These are phyloP conservation scores for Drosophila ambigua DNA, from an alignment of 1,140 invertebrate genomes.

Conservation along the genomic window DNA sequence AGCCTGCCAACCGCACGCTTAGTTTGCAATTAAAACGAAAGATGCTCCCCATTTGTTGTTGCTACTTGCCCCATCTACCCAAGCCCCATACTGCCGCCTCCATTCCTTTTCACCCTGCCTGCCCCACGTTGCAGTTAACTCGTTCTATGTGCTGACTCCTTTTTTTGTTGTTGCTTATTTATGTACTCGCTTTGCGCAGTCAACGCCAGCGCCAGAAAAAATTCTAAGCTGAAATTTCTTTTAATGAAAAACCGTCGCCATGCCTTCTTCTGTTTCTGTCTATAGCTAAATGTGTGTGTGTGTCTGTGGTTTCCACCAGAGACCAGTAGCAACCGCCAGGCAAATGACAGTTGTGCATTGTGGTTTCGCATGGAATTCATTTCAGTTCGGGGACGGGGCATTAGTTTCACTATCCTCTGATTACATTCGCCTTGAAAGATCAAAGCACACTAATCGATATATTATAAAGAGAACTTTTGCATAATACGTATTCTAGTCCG, in stretches of 20 bases:
- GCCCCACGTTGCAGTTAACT: conserved; percentile 26
- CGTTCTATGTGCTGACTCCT: conserved; percentile 23
- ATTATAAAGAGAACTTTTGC: no score
- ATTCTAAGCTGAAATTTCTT: conserved; percentile 64
- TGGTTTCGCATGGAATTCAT: conserved; percentile 46
- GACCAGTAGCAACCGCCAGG: conserved; percentile 23
- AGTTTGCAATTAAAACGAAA: conserved; percentile 81
- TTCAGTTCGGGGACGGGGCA: conserved; percentile 6
- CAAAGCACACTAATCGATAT: background rate
- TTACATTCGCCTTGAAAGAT: background rate
- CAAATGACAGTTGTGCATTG: conserved; percentile 60
- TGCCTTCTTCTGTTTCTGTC: conserved; percentile 11
- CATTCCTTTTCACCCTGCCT: conserved; percentile 18
- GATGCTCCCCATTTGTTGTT: conserved; percentile 72
- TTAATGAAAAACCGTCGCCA: conserved; percentile 72
- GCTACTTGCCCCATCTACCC: background rate
- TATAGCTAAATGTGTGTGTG: conserved; percentile 24
- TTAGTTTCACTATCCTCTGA: background rate
- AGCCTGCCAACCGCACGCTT: conserved; percentile 77
- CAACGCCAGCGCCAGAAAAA: conserved; percentile 34
- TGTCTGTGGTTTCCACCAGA: conserved; percentile 36
- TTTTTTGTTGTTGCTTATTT: conserved; percentile 63
- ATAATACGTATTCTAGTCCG: no score
- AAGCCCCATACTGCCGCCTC: conserved; percentile 6
- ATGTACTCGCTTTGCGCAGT: conserved; percentile 62